Percentiles rank a stretch among this genome's conserved stretches.
Evolutionary conservation across 2,797 vertebrate genomes (phyloP).

Genomic region (Austrolebias charrua): DNA sequence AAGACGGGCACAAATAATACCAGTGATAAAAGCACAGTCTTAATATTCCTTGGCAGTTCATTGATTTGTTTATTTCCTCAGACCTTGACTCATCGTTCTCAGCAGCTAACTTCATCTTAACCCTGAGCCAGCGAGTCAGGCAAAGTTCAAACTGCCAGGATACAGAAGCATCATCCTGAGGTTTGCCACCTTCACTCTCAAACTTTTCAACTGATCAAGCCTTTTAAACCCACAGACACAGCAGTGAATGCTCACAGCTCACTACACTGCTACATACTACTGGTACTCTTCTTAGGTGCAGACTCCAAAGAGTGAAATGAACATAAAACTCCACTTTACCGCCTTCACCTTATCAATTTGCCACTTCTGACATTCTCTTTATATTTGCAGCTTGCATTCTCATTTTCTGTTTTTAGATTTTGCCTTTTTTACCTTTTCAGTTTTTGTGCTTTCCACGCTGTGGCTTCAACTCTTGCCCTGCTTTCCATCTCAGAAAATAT

Average conservation of each 20-base stretch:
- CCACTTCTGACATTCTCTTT: slow-evolving; percentile 50
- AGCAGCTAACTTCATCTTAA: slow-evolving; percentile 49
- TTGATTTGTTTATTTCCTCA: slow-evolving; percentile 46
- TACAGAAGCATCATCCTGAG: slow-evolving; percentile 48
- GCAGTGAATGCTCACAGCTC: slow-evolving; percentile 60
- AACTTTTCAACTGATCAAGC: slow-evolving; percentile 48
- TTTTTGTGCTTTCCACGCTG: slow-evolving; percentile 37
- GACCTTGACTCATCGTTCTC: slow-evolving; percentile 44
- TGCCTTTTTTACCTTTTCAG: slow-evolving; percentile 45
- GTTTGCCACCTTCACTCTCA: slow-evolving; percentile 55
- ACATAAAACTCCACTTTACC: slow-evolving; percentile 64
- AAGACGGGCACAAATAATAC: slow-evolving; percentile 13
- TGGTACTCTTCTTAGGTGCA: slow-evolving; percentile 55
- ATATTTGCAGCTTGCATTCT: slow-evolving; percentile 55
- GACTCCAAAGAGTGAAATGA: slow-evolving; percentile 64
- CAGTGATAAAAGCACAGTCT: slow-evolving; percentile 31
- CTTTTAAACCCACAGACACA: slow-evolving; percentile 55
- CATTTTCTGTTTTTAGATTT: slow-evolving; percentile 67
- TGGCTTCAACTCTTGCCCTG: slow-evolving; percentile 30
- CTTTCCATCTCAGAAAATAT: slow-evolving; percentile 38
- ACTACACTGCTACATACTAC: slow-evolving; percentile 58
- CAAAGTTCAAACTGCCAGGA: slow-evolving; percentile 58
- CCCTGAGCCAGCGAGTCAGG: slow-evolving; percentile 50
- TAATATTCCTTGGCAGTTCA: slow-evolving; percentile 24
- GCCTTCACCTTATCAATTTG: slow-evolving; percentile 57